Conservation (phyloP, 2,113 vertebrate species). For the Sceloporus undulatus region DNA sequence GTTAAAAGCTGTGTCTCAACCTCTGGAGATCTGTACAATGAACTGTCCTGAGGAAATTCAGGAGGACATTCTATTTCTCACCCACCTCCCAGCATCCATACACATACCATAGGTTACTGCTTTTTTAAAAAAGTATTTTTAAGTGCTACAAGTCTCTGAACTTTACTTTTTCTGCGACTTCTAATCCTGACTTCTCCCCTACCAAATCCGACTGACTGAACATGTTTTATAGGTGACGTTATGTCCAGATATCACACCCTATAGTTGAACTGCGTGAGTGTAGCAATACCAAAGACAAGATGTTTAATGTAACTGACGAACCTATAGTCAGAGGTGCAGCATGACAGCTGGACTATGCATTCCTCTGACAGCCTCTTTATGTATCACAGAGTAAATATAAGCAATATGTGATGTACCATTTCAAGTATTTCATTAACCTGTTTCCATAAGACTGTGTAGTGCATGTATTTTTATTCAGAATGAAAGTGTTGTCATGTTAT, state of each 20-base stretch:
- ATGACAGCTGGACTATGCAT: background rate
- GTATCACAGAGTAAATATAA: constrained; percentile 9
- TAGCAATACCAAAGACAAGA: background rate
- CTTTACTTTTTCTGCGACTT: background rate
- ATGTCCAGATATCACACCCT: too few species aligned
- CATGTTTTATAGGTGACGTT: too few species aligned
- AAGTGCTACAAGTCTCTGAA: background rate
- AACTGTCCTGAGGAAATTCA: too few species aligned
- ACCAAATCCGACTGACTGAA: too few species aligned
- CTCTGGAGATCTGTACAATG: background rate
- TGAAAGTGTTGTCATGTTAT: constrained; percentile 59
- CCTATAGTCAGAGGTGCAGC: background rate
- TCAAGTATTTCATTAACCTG: constrained; percentile 77
- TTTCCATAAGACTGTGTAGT: constrained; percentile 44
- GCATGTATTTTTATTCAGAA: constrained; percentile 64
- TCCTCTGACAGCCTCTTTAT: background rate
- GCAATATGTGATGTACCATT: constrained; percentile 42
- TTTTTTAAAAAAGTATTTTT: too few species aligned
- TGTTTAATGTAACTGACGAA: background rate
- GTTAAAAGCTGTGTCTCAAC: background rate
- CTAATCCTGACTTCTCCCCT: too few species aligned
- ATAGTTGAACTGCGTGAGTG: too few species aligned
- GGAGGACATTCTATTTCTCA: background rate
- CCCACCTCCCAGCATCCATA: background rate
- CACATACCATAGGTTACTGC: background rate